Evolutionary conservation across 2,888 invertebrate species (phyloP).

Genomic region (Neocrepidodera transversa): DNA sequence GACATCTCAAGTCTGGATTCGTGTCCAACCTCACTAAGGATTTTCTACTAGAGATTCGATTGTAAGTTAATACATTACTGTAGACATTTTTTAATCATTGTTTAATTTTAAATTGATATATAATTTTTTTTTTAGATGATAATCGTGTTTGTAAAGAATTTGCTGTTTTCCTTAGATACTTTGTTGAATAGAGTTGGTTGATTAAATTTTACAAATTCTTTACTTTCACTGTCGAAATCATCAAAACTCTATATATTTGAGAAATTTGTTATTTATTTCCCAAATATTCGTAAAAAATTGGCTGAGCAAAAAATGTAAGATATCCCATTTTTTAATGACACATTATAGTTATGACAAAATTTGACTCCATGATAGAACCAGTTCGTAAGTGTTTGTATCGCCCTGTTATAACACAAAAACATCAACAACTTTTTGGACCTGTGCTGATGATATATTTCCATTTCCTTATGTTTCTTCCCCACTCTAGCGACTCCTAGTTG

Average conservation of each 20-base stretch:
- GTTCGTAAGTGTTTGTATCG: too few species aligned
- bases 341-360: too few species aligned
- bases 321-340: too few species aligned
- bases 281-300: too few species aligned
- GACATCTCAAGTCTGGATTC: slow-evolving; percentile 49
- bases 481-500: too few species aligned
- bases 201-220: slow-evolving; percentile 13
- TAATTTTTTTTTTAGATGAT: slow-evolving; percentile 8
- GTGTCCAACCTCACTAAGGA: slow-evolving; percentile 47
- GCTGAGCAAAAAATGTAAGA: slow-evolving; percentile 11
- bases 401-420: too few species aligned
- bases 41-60: slow-evolving; percentile 46
- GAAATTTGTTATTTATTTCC: too few species aligned
- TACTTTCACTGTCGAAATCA: slow-evolving; percentile 11
- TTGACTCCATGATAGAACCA: too few species aligned
- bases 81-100: slow-evolving; percentile 42
- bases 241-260: not conserved
- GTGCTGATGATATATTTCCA: too few species aligned
- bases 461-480: too few species aligned
- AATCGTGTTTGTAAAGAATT: slow-evolving; percentile 26
- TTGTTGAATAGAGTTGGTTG: not conserved
- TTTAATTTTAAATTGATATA: slow-evolving; percentile 23
- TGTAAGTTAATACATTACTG: slow-evolving; percentile 51
- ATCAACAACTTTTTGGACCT: too few species aligned
- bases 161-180: slow-evolving; percentile 7